Evolutionary conservation across 53 echinoderm and acorn worm species (phyloP), one percentile per base, ranked within the genome.

Genomic region (Echinarachnius parma): DNA sequence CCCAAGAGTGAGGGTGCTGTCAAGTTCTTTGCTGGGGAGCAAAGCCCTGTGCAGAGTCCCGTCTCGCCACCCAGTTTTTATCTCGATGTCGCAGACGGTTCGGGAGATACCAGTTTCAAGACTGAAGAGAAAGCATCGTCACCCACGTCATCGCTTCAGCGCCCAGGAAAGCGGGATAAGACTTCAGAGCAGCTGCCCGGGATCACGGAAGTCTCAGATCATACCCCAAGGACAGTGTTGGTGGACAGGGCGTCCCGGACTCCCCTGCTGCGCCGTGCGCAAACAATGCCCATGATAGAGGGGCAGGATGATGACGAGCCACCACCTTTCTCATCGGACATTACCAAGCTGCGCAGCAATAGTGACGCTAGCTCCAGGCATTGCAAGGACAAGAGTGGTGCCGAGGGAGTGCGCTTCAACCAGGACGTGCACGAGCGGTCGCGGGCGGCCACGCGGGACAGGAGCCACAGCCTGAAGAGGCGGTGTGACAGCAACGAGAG

Each of bases 401-500:
- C 56, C 16, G 83, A 80, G n/a, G 77, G 77, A 31, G 77, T 86
- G 37, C 78, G 83, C 16, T 92, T 83, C 44, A 80, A 83, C 24
- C 85, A 86, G 5, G 86, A 92, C 9, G 80, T 80, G 35, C 82
- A 89, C n/a, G 86, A 89, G 20, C 60, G 82, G 21, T 62, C 82
- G 4, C 66, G 77, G 62, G 66, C 84, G 14, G 69, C 75, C 14
- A 68, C 83, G 2, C 63, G 89, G 10, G 93, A 93, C 46, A 68
- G 90, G 18, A 95, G 84, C 53, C 87, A 84, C 37, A 87, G 87
- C 37, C 31, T 89, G 36, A 89, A 89, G 52, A 75, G 82, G 23
- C 70, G 96, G 52, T 91, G 96, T 58, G 87, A 95, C 76, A 95
- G 96, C 61, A 95, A 90, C 55, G 96, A 95, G 48, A 95, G 96